Percentiles rank a stretch among this genome's conserved stretches.
phyloP scores from a whole-genome alignment of 2,888 invertebrate species.

The Pegoplata infirma region DNA sequence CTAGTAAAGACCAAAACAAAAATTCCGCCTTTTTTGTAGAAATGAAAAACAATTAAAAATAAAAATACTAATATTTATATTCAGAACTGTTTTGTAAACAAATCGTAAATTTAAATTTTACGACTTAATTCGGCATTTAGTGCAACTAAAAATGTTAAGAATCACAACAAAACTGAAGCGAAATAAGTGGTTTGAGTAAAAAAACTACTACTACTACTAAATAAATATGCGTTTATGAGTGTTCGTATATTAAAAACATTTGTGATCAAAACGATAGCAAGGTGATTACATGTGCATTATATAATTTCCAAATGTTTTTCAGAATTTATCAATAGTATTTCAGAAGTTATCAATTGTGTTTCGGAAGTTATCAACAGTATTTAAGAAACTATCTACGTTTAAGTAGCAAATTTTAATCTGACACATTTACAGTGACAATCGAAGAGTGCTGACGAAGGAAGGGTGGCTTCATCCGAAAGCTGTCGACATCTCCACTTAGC shows the following conservation, averaged over 20 bases:
- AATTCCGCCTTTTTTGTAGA: conserved; percentile 24
- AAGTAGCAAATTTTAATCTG: too few relatives aligned
- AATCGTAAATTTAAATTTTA: conserved; percentile 64
- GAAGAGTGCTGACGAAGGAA: too few relatives aligned
- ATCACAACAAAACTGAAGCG: conserved; percentile 9
- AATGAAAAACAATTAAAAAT: conserved; percentile 24
- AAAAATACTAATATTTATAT: conserved; percentile 20
- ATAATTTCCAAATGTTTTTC: too few relatives aligned
- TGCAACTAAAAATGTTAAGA: conserved; percentile 30
- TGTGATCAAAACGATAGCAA: background rate
- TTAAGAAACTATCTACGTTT: too few relatives aligned
- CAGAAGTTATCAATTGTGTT: too few relatives aligned
- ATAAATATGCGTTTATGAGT: background rate
- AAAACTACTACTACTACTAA: background rate
- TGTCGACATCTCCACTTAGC: too few relatives aligned
- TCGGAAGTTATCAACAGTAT: too few relatives aligned
- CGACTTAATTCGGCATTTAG: conserved; percentile 60
- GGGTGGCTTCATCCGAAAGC: too few relatives aligned
- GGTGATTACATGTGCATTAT: too few relatives aligned
- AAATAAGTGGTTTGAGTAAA: background rate
- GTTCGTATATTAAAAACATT: background rate
- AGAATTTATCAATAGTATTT: too few relatives aligned
- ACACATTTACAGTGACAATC: too few relatives aligned
- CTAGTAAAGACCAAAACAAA: background rate
- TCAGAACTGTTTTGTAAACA: conserved; percentile 59